Base-by-base conservation (phyloP, 1,140 invertebrate genomes). In the Drosophila ficusphila region DNA sequence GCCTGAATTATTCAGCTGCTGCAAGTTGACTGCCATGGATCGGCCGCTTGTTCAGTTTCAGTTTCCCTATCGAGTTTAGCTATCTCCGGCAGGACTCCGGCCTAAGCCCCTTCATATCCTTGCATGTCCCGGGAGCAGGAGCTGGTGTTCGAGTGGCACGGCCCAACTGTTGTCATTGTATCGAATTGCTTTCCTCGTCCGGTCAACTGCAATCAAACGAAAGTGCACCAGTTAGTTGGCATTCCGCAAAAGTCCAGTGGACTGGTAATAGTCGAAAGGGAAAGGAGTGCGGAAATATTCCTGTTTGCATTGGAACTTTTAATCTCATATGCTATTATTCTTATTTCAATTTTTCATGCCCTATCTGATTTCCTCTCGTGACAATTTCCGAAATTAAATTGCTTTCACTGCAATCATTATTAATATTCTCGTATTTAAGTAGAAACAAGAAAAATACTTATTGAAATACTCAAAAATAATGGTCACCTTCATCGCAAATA, bases 11-110 rank as follows among this genome's bases (percentile, higher is more conserved):
- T 88, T 46, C 78, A 72, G 61, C 52, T 75, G 74, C 41, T 75
- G 74, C 41, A 46, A 70, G 46, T 64, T 76, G 64, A 81, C 52
- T 75, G 68, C 82, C 82, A 86, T 86, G 62, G 64, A 61, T 86
- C 41, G 31, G 54, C 47, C 51, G 25, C 14, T 46, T 39, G 52
- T n/a, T n/a, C n/a, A 18, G 42, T 65, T n/a, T n/a, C n/a, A n/a
- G n/a, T n/a, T n/a, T 14, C 38, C 33, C 73, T 23, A 44, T 44
- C 41, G 41, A 76, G 46, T 64, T 18, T 12, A 27, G 31, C 16
- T 64, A 18, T 29, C 29, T 31, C 31, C 14, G 64, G 21, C 46
- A 21, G 29, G 14, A 23, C 36, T n/a, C 4, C 39, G 36, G 6
- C 21, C 53, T 64, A 65, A 49, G 27, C 34, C 44, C 42, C 41